Percentiles rank a stretch among this genome's conserved stretches.
Evolutionary conservation across 2,888 invertebrate genomes (phyloP).

Genomic region (Sarcophaga caerulescens): DNA sequence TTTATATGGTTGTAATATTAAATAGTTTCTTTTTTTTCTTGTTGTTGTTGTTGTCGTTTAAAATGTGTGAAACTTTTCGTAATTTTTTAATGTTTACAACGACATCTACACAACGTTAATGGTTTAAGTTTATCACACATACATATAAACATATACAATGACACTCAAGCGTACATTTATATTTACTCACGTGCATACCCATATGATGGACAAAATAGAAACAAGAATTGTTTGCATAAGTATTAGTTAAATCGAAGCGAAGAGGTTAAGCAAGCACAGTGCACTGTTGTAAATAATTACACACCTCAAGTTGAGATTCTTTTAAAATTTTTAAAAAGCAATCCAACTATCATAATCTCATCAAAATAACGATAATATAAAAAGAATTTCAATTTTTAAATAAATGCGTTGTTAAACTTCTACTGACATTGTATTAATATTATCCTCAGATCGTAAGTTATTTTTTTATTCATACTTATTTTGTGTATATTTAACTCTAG

Average conservation of each 20-base stretch:
- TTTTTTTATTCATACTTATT: too few relatives aligned
- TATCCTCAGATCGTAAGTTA: too few relatives aligned
- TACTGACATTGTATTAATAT: too few relatives aligned
- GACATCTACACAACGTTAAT: constrained; percentile 50
- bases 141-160: not conserved
- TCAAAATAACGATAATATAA: too few relatives aligned
- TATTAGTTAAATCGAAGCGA: not conserved
- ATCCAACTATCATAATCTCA: too few relatives aligned
- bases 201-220: not conserved
- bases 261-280: not conserved
- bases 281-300: not conserved
- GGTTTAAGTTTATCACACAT: constrained; percentile 23
- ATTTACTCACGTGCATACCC: not conserved
- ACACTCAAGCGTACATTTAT: not conserved
- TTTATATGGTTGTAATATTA: constrained; percentile 22
- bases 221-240: too few relatives aligned
- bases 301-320: not conserved
- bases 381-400: too few relatives aligned
- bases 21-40: not conserved
- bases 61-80: constrained; percentile 58
- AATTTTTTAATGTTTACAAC: constrained; percentile 49
- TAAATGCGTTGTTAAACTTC: too few relatives aligned
- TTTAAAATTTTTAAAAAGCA: too few relatives aligned
- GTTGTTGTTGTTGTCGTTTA: not conserved
- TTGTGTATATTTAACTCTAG: too few relatives aligned